Conservation (phyloP, 2,888 invertebrate species). For the Pheosia gnoma region DNA sequence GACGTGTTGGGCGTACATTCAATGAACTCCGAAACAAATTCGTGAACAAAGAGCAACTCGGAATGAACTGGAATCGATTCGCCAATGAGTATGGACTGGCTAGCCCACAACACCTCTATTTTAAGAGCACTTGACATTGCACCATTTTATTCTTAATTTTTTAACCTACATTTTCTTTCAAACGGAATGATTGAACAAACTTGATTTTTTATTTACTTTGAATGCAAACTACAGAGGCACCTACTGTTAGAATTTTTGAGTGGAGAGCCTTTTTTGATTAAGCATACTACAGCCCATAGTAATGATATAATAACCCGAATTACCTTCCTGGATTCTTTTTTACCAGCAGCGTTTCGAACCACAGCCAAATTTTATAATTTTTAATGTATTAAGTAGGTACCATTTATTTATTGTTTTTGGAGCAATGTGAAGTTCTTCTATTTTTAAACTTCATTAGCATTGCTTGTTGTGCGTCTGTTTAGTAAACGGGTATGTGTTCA, state of each 20-base stretch:
- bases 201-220: no score
- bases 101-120: constrained; percentile 4
- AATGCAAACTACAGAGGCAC: constrained; percentile 8
- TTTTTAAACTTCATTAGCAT: constrained; percentile 1
- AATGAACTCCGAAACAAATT: constrained; percentile 62
- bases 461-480: background rate
- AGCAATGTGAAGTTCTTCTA: constrained; percentile 29
- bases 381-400: no score
- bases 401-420: background rate
- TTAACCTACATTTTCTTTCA: constrained; percentile 1
- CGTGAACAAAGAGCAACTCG: constrained; percentile 29
- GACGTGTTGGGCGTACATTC: constrained; percentile 44
- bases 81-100: constrained; percentile 8
- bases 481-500: background rate
- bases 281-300: no score
- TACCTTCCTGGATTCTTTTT: no score
- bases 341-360: no score
- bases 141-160: constrained; percentile 21
- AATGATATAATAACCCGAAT: no score
- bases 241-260: no score
- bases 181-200: no score
- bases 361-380: no score
- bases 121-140: constrained; percentile 33
- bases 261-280: no score
- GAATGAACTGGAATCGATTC: constrained; percentile 1